Percentiles rank a stretch among this genome's conserved stretches.
Conservation (phyloP, 2,888 invertebrate genomes). For the Agrochola lota region DNA sequence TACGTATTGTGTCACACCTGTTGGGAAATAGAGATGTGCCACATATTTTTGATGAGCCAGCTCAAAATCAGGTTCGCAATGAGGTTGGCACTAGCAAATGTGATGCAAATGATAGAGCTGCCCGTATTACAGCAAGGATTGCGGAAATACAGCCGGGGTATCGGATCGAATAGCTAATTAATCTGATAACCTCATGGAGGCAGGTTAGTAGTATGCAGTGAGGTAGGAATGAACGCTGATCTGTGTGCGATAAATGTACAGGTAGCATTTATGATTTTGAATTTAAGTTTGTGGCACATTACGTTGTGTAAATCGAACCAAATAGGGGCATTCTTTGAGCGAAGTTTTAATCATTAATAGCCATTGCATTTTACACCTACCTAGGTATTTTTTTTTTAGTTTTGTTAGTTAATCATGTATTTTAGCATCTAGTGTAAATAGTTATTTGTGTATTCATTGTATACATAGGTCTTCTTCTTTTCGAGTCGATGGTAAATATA, state of each 20-base stretch:
- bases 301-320: not conserved
- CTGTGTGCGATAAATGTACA: constrained; percentile 23
- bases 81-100: constrained; percentile 11
- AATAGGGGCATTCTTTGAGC: not conserved
- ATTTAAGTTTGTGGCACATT: not conserved
- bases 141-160: constrained; percentile 30
- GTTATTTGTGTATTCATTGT: too few species aligned
- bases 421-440: too few species aligned
- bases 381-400: too few species aligned
- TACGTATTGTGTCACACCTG: not conserved
- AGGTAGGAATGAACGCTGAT: constrained; percentile 9
- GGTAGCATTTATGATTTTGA: constrained; percentile 9
- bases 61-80: constrained; percentile 22
- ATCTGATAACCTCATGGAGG: constrained; percentile 41
- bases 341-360: not conserved
- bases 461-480: too few species aligned
- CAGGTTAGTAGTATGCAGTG: not conserved
- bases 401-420: too few species aligned
- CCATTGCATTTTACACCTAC: not conserved
- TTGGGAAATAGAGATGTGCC: not conserved
- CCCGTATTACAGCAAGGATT: constrained; percentile 24
- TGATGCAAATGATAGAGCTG: constrained; percentile 35
- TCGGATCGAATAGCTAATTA: constrained; percentile 44
- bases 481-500: too few species aligned
- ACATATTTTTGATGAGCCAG: constrained; percentile 10